These are phyloP conservation scores for Nephila pilipes DNA, from an alignment of 1,140 invertebrate genomes.

Conservation along the genomic window DNA sequence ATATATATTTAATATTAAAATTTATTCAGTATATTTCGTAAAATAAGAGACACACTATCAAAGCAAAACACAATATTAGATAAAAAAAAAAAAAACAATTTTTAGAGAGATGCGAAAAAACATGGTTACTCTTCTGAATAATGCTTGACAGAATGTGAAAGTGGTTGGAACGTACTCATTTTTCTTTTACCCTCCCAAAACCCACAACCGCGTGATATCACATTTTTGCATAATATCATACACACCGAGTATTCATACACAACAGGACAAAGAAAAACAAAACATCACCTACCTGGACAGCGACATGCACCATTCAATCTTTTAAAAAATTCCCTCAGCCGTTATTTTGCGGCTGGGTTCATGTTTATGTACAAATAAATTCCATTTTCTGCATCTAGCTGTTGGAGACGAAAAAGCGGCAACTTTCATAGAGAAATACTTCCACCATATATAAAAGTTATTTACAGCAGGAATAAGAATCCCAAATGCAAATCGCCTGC, in stretches of 20 bases:
- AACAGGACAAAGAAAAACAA: background rate
- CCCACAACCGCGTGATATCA: background rate
- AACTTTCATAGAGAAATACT: background rate
- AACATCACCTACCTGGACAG: background rate
- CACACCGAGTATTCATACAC: background rate
- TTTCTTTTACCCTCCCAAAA: background rate
- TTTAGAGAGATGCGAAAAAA: too few relatives aligned
- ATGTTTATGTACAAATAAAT: conserved; percentile 3
- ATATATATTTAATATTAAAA: too few relatives aligned
- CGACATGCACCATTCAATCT: background rate
- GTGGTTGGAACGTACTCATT: too few relatives aligned
- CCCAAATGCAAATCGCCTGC: background rate
- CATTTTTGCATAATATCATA: background rate
- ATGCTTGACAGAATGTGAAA: too few relatives aligned
- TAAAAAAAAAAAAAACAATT: too few relatives aligned
- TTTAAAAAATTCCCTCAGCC: background rate
- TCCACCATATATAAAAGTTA: background rate
- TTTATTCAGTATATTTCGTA: too few relatives aligned
- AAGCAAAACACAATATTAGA: too few relatives aligned
- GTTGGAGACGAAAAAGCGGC: background rate
- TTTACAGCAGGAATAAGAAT: background rate
- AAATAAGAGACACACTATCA: too few relatives aligned
- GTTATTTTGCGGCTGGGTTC: background rate
- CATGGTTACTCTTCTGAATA: too few relatives aligned
- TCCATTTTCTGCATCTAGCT: background rate